These are phyloP conservation scores for Musca domestica DNA, from an alignment of 1,140 invertebrate genomes.

Conservation along the genomic window DNA sequence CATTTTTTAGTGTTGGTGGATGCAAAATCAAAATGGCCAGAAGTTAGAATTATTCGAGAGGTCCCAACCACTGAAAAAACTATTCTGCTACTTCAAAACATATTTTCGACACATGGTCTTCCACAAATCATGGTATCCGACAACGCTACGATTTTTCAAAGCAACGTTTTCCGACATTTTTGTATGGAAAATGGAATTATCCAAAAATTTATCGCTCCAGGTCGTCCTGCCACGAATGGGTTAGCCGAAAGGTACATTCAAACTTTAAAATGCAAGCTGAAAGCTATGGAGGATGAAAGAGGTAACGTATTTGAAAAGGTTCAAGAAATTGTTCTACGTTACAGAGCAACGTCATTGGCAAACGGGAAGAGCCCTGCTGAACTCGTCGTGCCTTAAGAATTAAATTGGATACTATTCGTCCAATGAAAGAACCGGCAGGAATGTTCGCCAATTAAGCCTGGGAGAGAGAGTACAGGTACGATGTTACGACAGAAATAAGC, in stretches of 20 bases:
- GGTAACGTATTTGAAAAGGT: background rate
- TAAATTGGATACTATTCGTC: background rate
- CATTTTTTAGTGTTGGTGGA: conserved; percentile 40
- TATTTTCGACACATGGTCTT: background rate
- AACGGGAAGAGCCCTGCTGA: conserved; percentile 5
- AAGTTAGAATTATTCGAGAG: conserved; percentile 26
- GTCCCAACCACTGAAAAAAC: conserved; percentile 16
- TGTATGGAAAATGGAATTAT: background rate
- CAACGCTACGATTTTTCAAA: conserved; percentile 9
- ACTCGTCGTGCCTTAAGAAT: background rate
- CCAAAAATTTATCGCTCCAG: background rate
- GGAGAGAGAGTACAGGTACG: background rate
- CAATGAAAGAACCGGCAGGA: background rate
- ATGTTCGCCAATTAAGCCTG: background rate
- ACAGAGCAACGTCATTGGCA: conserved; percentile 20
- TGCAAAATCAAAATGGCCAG: conserved; percentile 46
- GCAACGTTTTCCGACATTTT: background rate
- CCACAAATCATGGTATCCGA: background rate
- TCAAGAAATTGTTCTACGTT: conserved; percentile 16
- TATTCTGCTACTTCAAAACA: background rate
- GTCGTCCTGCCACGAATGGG: background rate
- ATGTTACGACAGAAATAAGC: background rate
- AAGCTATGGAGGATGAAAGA: conserved; percentile 4
- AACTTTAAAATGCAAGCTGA: conserved; percentile 19
- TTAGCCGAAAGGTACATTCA: conserved; percentile 13